These are phyloP conservation scores for Myotis findleyi DNA, from an alignment of 2,797 vertebrate genomes.

Conservation along the genomic window DNA sequence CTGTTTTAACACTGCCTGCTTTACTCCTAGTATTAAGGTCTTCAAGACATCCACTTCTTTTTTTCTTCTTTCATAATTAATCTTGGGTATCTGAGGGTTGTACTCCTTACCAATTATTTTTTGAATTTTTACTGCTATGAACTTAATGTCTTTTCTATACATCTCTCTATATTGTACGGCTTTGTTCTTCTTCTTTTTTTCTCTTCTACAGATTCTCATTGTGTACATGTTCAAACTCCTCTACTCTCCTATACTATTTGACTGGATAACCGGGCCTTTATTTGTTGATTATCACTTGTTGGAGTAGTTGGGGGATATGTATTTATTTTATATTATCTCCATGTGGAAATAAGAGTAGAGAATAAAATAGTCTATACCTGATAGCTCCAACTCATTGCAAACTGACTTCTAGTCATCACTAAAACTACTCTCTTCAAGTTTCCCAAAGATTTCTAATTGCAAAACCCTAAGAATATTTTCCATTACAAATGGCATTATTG, in stretches of 20 bases:
- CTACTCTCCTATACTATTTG: neutral
- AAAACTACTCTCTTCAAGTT: neutral
- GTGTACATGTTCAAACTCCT: neutral
- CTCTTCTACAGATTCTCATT: neutral
- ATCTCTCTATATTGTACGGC: neutral
- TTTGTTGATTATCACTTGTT: neutral
- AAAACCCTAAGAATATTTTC: neutral
- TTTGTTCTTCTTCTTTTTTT: neutral
- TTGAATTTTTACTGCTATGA: neutral
- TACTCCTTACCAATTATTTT: neutral
- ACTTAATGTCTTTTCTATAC: neutral
- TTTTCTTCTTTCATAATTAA: neutral
- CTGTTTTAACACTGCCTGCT: neutral
- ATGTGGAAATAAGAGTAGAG: neutral
- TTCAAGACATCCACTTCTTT: neutral
- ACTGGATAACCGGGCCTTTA: neutral
- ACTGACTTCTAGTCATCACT: neutral
- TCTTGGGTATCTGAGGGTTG: neutral
- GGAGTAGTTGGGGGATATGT: neutral
- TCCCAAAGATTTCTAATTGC: neutral
- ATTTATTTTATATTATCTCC: neutral
- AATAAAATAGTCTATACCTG: neutral
- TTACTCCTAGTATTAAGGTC: neutral
- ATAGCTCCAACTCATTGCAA: neutral
- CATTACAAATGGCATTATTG: neutral